Conservation (phyloP, 2,888 invertebrate genomes). For the Danaus chrysippus region DNA sequence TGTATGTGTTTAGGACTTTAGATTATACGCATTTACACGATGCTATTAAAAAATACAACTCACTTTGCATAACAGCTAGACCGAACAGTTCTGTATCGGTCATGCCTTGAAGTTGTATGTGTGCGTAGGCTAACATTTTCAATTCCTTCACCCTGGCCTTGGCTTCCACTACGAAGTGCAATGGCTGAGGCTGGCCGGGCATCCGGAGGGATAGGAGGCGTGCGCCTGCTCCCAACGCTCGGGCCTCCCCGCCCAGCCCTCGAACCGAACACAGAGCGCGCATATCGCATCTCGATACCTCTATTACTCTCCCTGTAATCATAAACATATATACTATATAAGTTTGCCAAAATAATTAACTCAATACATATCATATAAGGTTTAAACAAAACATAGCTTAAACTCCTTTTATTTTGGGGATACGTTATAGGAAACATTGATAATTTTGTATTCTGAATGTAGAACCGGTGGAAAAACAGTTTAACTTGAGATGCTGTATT, state of each 20-base stretch:
- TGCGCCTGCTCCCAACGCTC: constrained; percentile 81
- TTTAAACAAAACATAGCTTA: no score
- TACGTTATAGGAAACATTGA: no score
- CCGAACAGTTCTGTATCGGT: constrained; percentile 92
- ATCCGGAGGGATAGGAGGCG: constrained; percentile 82
- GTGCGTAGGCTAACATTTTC: constrained; percentile 87
- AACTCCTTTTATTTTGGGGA: no score
- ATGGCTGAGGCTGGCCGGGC: constrained; percentile 75
- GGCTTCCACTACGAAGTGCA: constrained; percentile 82
- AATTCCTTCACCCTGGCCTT: constrained; percentile 92
- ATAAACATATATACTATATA: constrained; percentile 21
- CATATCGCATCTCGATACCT: constrained; percentile 81
- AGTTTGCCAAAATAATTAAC: not conserved
- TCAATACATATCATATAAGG: no score
- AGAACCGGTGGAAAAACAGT: no score
- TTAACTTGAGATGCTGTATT: no score
- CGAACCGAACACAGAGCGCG: constrained; percentile 90
- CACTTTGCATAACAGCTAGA: constrained; percentile 90
- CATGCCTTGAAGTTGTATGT: constrained; percentile 90
- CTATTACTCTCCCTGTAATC: constrained; percentile 71
- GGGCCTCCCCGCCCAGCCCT: constrained; percentile 88
- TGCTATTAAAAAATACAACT: constrained; percentile 40
- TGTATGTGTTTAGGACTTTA: no score
- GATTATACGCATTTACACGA: not conserved
- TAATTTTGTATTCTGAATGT: no score